Evolutionary conservation across 2,113 vertebrate species (phyloP).

Genomic region (Lophotis ruficrista): DNA sequence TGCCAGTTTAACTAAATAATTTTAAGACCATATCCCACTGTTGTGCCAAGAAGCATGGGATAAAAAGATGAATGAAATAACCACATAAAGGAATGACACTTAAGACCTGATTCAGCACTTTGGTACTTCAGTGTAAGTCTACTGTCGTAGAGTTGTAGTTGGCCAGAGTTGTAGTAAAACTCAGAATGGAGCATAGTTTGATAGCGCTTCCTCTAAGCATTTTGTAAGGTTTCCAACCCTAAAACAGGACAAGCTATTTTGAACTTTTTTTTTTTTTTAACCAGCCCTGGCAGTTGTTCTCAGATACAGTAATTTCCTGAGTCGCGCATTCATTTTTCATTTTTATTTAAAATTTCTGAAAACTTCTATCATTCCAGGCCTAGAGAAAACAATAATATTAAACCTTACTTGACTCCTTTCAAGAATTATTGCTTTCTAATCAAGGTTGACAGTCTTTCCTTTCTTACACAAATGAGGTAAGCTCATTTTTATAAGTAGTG

Average conservation of each 20-base stretch:
- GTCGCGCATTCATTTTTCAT: constrained; percentile 51
- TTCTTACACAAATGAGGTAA: constrained; percentile 66
- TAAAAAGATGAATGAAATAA: constrained; percentile 13
- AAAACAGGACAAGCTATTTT: constrained; percentile 6
- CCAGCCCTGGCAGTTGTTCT: constrained; percentile 34
- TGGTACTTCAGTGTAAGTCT: background rate
- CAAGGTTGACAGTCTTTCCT: constrained; percentile 57
- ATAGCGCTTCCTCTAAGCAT: constrained; percentile 33
- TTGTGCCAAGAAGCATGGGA: background rate
- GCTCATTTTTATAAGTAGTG: constrained; percentile 62
- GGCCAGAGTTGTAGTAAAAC: background rate
- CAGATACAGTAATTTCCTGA: constrained; percentile 53
- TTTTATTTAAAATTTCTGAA: constrained; percentile 62
- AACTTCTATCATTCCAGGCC: constrained; percentile 44
- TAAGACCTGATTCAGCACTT: background rate
- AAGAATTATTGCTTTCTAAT: constrained; percentile 73
- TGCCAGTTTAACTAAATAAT: background rate
- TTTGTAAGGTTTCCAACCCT: constrained; percentile 54
- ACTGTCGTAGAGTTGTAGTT: background rate
- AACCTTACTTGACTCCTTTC: constrained; percentile 20
- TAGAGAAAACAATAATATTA: constrained; percentile 56
- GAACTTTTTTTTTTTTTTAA: background rate
- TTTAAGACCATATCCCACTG: background rate
- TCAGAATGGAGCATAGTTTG: background rate
- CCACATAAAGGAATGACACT: background rate